Evolutionary conservation across 2,113 vertebrate species (phyloP), one percentile per base, ranked within the genome.

Genomic region (rat (Rattus norvegicus)): DNA sequence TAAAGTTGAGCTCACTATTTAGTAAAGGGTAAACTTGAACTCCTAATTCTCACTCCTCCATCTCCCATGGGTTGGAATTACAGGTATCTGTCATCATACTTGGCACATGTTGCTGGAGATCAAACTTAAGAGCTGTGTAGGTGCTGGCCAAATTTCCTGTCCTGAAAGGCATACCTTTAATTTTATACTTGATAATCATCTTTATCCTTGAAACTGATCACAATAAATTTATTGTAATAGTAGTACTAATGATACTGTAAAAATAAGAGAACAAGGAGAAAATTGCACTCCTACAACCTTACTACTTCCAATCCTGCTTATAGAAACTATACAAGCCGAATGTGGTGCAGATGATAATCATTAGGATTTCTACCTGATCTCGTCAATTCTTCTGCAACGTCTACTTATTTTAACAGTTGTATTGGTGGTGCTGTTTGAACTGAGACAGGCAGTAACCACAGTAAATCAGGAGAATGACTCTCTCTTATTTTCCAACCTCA

Each of bases 391-490:
- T 96, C 85, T 75, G 86, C 88, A 93, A 81, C 76, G 49, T 90
- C 88, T 97, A 70, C 63, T 97, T 97, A 90, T 97, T 98, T 97
- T 91, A 77, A 91, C 85, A 96, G 85, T 86, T 91, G 16, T 94
- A 95, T 96, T 63, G 26, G 33, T 89, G 97, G 98, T 85, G 93
- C 2, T 67, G 88, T 83, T 79, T 7, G 85, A 83, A 95, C 94
- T 85, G 95, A 97, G 94, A 97, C 97, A 98, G 95, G 97, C 97
- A 97, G 90, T 97, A 98, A 97, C 97, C 98, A 93, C 89, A 97
- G 97, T 96, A 86, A 98, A 98, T 98, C 98, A 98, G 90, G 92
- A 97, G 97, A 98, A 97, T 98, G 92, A 97, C 91, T 98, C 97
- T 96, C 90, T 95, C 75, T 93, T 96, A 70, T 80, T 90, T 97